Evolutionary conservation across 2,113 vertebrate species (phyloP).

Genomic region (Tringa solitaria): DNA sequence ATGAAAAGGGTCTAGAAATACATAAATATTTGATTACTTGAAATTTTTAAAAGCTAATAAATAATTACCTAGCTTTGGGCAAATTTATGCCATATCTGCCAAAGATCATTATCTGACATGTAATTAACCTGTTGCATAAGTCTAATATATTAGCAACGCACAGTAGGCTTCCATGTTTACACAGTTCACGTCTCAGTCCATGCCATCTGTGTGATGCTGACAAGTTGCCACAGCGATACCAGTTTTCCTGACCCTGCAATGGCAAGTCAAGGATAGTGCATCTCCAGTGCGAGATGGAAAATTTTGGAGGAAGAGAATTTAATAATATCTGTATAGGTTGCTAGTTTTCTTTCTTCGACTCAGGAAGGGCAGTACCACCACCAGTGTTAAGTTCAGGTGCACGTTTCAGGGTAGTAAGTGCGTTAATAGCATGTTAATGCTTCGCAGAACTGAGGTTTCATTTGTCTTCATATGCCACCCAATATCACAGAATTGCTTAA

Average conservation of each 20-base stretch:
- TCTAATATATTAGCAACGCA: not conserved
- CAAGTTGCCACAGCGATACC: not conserved
- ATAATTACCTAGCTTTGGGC: not conserved
- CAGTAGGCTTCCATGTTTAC: not conserved
- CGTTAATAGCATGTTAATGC: not conserved
- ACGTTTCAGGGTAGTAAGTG: not conserved
- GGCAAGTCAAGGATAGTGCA: not conserved
- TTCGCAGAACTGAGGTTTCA: not conserved
- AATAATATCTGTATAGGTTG: not conserved
- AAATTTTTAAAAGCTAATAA: not conserved
- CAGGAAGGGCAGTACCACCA: not conserved
- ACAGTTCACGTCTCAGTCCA: not conserved
- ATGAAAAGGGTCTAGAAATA: not conserved
- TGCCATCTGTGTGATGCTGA: not conserved
- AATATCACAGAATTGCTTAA: not conserved
- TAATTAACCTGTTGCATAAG: not conserved
- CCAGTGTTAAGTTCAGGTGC: not conserved
- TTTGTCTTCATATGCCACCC: not conserved
- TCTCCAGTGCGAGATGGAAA: not conserved
- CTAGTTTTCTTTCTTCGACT: not conserved
- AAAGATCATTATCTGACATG: not conserved
- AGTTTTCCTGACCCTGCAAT: not conserved
- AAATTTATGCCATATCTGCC: not conserved
- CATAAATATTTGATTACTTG: not conserved
- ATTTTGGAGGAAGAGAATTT: not conserved